Evolutionary conservation across 2,797 vertebrate genomes (phyloP), one percentile per base, ranked within the genome.

Genomic region (Bothrops alternatus): DNA sequence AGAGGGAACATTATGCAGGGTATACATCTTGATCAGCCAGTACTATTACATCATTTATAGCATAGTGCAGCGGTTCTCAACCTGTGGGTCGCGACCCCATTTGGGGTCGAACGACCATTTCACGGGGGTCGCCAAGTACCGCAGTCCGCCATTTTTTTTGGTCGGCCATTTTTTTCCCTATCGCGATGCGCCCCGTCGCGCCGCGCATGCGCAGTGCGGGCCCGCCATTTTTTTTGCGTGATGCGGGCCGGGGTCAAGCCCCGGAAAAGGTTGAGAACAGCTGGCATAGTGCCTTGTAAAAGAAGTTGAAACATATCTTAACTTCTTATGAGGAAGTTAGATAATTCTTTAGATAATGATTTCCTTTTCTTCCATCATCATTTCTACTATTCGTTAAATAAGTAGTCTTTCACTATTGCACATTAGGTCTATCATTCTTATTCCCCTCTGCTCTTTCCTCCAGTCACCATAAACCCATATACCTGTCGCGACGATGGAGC

Each of bases 401-500:
- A 91, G 50, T 12, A 56, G 26, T 28, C 16, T 53, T 47, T 58
- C 2, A 87, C 11, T 50, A 47, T 47, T 82, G 37, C 73, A 82
- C 20, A 47, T 25, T 12, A 82, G 47, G 3, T 4, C 37, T 47
- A 82, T 47, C 32, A n/a, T 60, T 60, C 32, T 23, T 58, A 56
- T 42, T 47, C 23, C 32, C 32, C 58, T 23, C 53, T 18, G 42
- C 61, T 55, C 14, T 85, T 16, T 20, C 10, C 2, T 18, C 47
- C 56, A 32, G 0, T 16, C 65, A 87, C 20, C 37, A 53, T n/a
- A 87, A 82, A 88, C 0, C 32, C 56, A 91, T 97, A 69, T 93
- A 99, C 99, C 98, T 99, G 98, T 95, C 99, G 97, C 6, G 97
- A 98, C 0, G 99, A 99, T 0, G 98, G 98, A 0, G 98, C 90